Percentiles rank a stretch among this genome's conserved stretches.
Conservation (phyloP, 2,888 invertebrate genomes). For the Coelinius sp. region DNA sequence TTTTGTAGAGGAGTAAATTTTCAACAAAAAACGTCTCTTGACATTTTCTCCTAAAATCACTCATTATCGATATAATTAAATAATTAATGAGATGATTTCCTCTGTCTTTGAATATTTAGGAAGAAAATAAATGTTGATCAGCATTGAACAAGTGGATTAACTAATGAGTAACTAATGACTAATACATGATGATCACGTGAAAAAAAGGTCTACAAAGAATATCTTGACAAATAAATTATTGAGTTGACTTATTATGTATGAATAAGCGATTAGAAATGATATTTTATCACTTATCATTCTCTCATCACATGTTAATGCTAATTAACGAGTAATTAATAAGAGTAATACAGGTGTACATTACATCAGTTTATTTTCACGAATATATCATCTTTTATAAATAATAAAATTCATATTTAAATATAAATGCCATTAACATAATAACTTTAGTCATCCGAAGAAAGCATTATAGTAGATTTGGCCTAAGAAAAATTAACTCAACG, state of each 20-base stretch:
- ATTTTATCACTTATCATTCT: background rate
- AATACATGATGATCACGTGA: background rate
- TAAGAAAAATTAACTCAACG: background rate
- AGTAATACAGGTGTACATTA: background rate
- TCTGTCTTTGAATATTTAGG: background rate
- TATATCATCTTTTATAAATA: background rate
- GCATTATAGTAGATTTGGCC: background rate
- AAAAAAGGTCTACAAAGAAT: background rate
- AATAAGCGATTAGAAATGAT: background rate
- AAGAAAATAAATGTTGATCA: background rate
- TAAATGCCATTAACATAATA: background rate
- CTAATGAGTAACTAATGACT: background rate
- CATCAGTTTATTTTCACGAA: background rate
- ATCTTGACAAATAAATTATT: background rate
- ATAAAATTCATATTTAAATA: slow-evolving; percentile 2
- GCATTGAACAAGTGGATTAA: background rate
- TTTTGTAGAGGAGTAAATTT: too few species aligned
- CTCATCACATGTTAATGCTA: background rate
- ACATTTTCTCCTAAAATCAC: too few species aligned
- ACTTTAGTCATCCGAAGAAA: background rate
- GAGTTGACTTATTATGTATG: background rate
- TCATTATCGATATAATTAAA: too few species aligned
- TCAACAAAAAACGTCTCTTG: too few species aligned
- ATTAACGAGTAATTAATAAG: background rate
- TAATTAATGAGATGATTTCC: background rate